Conservation (phyloP, 2,888 invertebrate genomes). For the Loripinus fragilis region DNA sequence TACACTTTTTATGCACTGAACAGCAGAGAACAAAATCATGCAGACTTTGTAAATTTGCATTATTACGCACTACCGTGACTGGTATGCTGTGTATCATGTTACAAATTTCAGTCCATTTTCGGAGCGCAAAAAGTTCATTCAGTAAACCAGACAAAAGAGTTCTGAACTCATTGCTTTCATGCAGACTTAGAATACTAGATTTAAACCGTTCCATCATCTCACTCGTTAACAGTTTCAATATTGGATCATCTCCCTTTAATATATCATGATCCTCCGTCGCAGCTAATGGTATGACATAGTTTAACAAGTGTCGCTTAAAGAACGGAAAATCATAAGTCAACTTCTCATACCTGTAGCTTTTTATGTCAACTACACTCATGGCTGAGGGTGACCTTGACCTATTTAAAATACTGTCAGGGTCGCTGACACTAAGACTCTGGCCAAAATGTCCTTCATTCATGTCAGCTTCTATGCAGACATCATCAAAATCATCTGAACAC, state of each 20-base stretch:
- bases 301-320: constrained; percentile 75
- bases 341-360: constrained; percentile 79
- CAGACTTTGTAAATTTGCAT: constrained; percentile 65
- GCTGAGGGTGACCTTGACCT: constrained; percentile 68
- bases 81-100: constrained; percentile 73
- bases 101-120: constrained; percentile 73
- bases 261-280: constrained; percentile 76
- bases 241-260: constrained; percentile 70
- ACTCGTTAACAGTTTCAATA: constrained; percentile 77
- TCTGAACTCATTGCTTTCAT: constrained; percentile 70
- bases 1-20: constrained; percentile 52
- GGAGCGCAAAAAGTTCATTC: constrained; percentile 64
- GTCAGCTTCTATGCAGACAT: constrained; percentile 66
- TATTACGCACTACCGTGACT: constrained; percentile 60
- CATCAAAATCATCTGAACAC: constrained; percentile 78
- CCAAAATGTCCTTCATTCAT: constrained; percentile 73
- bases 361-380: constrained; percentile 77
- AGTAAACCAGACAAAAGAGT: constrained; percentile 68
- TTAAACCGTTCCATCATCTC: constrained; percentile 74
- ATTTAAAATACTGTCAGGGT: constrained; percentile 28
- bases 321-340: constrained; percentile 75
- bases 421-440: constrained; percentile 38
- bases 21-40: constrained; percentile 76
- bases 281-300: constrained; percentile 76
- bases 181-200: constrained; percentile 75